phyloP scores from a whole-genome alignment of 1,140 invertebrate species.

The Drosophila pseudoobscura region DNA sequence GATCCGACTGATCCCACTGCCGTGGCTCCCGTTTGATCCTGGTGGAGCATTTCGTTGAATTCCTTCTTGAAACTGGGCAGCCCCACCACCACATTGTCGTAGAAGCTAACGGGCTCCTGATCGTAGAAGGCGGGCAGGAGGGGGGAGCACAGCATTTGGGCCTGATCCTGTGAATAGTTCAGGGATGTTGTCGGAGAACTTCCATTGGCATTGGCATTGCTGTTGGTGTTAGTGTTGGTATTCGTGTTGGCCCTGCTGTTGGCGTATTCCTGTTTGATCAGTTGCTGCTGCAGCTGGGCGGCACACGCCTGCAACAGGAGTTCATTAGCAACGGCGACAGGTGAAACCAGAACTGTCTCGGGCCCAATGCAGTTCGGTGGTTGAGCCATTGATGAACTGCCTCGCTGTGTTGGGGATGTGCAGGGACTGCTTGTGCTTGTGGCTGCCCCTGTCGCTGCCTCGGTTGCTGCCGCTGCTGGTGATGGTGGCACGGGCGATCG shows the following conservation, averaged over 20 bases:
- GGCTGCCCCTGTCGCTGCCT: conserved; percentile 34
- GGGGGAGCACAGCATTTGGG: conserved; percentile 48
- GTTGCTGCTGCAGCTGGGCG: conserved; percentile 59
- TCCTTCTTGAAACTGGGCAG: conserved; percentile 77
- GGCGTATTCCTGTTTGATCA: conserved; percentile 78
- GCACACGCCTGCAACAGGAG: conserved; percentile 75
- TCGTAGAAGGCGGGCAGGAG: conserved; percentile 70
- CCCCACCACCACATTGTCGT: conserved; percentile 65
- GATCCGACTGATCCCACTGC: background rate
- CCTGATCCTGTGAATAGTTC: conserved; percentile 23
- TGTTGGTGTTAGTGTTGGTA: conserved; percentile 8
- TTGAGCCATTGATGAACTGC: conserved; percentile 63
- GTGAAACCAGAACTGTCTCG: conserved; percentile 58
- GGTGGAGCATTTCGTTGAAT: conserved; percentile 75
- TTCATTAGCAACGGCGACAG: conserved; percentile 68
- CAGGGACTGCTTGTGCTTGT: conserved; percentile 42
- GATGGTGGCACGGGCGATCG: conserved; percentile 76
- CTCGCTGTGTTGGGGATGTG: conserved; percentile 30
- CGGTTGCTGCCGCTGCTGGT: conserved; percentile 35
- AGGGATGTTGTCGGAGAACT: no score
- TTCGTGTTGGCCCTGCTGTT: conserved; percentile 30
- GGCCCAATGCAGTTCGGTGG: conserved; percentile 23
- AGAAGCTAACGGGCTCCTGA: conserved; percentile 65
- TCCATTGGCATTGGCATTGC: background rate
- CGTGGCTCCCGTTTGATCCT: conserved; percentile 59